Evolutionary conservation across 2,888 invertebrate genomes (phyloP).

Genomic region (Epicampocera succincta): DNA sequence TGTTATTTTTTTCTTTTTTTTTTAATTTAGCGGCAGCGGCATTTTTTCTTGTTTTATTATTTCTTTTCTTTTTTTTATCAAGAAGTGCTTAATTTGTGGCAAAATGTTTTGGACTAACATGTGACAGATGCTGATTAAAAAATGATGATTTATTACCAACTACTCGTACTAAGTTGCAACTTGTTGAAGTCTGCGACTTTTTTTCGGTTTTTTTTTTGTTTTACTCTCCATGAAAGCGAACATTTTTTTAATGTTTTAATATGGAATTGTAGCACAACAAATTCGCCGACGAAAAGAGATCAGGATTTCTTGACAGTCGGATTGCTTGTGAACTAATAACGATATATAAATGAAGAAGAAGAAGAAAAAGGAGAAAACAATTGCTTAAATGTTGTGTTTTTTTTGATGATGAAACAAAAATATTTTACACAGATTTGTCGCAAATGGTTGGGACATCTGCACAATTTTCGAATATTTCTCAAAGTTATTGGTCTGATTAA

Average conservation of each 20-base stretch:
- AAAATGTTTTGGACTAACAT: slow-evolving; percentile 70
- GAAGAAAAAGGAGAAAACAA: too few relatives aligned
- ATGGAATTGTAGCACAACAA: slow-evolving; percentile 59
- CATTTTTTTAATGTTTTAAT: slow-evolving; percentile 44
- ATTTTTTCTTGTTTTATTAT: too few relatives aligned
- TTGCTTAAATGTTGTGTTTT: too few relatives aligned
- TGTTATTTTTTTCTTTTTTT: background rate
- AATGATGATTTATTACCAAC: slow-evolving; percentile 69
- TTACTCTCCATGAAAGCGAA: slow-evolving; percentile 8
- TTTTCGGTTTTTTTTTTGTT: slow-evolving; percentile 2
- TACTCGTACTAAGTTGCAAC: slow-evolving; percentile 55
- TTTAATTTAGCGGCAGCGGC: slow-evolving; percentile 49
- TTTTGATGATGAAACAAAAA: background rate
- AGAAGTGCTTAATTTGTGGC: slow-evolving; percentile 70
- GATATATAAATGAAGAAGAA: too few relatives aligned
- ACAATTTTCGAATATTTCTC: slow-evolving; percentile 16
- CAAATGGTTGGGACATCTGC: slow-evolving; percentile 2
- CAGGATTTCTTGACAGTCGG: slow-evolving; percentile 31
- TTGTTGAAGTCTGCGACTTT: slow-evolving; percentile 48
- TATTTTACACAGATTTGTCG: too few relatives aligned
- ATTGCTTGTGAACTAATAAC: slow-evolving; percentile 19
- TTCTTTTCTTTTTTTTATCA: slow-evolving; percentile 66
- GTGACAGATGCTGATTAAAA: slow-evolving; percentile 70
- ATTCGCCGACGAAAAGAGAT: slow-evolving; percentile 32
- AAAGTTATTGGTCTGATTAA: background rate